Conservation (phyloP, 2,888 invertebrate species). For the Thelaira solivaga region DNA sequence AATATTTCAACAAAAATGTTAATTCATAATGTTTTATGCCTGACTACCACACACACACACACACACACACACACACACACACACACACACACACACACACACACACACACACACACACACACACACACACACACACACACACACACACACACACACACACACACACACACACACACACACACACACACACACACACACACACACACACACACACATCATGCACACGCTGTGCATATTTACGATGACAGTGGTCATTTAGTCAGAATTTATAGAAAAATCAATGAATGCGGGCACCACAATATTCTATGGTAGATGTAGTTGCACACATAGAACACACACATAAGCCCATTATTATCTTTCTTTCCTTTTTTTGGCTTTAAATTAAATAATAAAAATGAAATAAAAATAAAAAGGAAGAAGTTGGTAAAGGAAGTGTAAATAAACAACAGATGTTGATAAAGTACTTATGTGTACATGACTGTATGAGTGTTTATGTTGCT, state of each 20-base stretch:
- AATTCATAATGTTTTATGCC: too few species aligned
- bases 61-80: too few species aligned
- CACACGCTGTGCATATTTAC: constrained; percentile 56
- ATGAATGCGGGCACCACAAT: constrained; percentile 11
- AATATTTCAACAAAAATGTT: too few species aligned
- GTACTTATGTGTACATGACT: neutral
- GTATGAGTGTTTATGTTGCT: too few species aligned
- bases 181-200: neutral
- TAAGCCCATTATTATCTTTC: too few species aligned
- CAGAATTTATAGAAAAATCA: constrained; percentile 53
- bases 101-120: neutral
- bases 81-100: too few species aligned
- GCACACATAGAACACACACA: neutral
- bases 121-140: too few species aligned
- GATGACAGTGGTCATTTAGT: constrained; percentile 55
- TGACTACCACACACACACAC: neutral
- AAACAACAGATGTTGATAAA: constrained; percentile 48
- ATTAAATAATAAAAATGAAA: constrained; percentile 34
- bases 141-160: constrained; percentile 41
- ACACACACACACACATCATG: neutral
- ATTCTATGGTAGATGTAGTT: neutral
- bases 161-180: too few species aligned
- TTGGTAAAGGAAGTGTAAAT: constrained; percentile 30
- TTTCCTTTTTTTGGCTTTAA: neutral
- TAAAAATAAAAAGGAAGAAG: neutral